These are phyloP conservation scores for Penaeus japonicus DNA, from an alignment of 1,140 invertebrate genomes.

Conservation along the genomic window DNA sequence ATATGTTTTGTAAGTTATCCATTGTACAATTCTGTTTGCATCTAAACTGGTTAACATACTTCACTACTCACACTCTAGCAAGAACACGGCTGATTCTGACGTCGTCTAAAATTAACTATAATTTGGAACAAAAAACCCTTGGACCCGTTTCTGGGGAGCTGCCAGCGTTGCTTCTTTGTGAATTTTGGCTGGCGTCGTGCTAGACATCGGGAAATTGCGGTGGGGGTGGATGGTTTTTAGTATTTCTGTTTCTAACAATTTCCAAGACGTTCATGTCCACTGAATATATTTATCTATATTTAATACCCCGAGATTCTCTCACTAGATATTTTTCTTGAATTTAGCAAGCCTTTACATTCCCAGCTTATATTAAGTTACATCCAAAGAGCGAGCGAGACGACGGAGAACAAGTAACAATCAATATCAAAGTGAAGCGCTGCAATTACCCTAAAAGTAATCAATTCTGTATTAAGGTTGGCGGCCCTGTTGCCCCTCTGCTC, in stretches of 20 bases:
- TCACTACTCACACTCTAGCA: not conserved
- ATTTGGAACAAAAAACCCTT: constrained; percentile 52
- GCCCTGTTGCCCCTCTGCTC: constrained; percentile 24
- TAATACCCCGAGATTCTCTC: not conserved
- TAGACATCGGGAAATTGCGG: constrained; percentile 20
- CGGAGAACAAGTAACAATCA: constrained; percentile 29
- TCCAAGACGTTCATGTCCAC: too few species aligned
- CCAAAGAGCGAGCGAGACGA: not conserved
- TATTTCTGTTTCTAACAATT: not conserved
- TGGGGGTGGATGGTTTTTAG: not conserved
- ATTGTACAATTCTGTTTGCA: too few species aligned
- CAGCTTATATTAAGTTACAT: not conserved
- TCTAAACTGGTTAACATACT: not conserved
- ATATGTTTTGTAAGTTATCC: not conserved
- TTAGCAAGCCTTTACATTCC: not conserved
- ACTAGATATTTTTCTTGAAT: not conserved
- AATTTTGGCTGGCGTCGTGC: constrained; percentile 46
- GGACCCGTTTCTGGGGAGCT: constrained; percentile 49
- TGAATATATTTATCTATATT: too few species aligned
- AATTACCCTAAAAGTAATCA: constrained; percentile 48
- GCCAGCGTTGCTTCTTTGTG: constrained; percentile 50
- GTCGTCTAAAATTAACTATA: constrained; percentile 52
- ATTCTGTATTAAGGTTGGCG: constrained; percentile 49
- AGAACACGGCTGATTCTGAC: constrained; percentile 27
- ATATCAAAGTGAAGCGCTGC: not conserved